phyloP scores from a whole-genome alignment of 2,113 vertebrate genomes.

The Sinocyclocheilus rhinocerous region DNA sequence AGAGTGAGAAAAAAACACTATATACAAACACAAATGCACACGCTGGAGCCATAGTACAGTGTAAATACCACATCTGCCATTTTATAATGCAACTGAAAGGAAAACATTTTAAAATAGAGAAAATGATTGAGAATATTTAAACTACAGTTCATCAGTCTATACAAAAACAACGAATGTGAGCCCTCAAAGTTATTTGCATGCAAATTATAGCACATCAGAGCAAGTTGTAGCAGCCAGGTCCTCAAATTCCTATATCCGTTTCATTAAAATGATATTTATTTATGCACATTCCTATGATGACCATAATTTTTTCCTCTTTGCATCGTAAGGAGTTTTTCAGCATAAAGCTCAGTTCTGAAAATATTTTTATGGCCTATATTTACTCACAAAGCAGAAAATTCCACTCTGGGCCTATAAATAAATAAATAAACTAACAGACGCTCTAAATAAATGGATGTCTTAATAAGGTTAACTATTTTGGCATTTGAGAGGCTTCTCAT shows the following conservation, averaged over 20 bases:
- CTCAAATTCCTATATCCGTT: conserved; percentile 34
- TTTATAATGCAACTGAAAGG: not conserved
- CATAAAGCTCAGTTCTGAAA: conserved; percentile 64
- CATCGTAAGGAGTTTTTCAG: conserved; percentile 77
- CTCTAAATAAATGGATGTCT: conserved; percentile 69
- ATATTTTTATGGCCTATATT: conserved; percentile 76
- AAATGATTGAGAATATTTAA: not conserved
- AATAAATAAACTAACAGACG: conserved; percentile 74
- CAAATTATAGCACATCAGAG: conserved; percentile 7
- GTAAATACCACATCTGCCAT: conserved; percentile 44
- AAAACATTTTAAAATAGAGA: not conserved
- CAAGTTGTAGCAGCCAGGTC: not conserved
- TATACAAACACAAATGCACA: not conserved
- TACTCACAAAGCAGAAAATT: conserved; percentile 70
- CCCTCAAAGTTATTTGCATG: not conserved
- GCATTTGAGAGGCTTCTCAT: conserved; percentile 65
- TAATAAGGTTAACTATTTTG: conserved; percentile 79
- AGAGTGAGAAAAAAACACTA: conserved; percentile 5
- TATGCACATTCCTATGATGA: conserved; percentile 27
- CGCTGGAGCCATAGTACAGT: not conserved
- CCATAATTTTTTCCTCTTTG: conserved; percentile 60
- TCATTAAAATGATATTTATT: conserved; percentile 65
- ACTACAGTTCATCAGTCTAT: not conserved
- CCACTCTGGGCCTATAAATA: conserved; percentile 66
- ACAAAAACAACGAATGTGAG: not conserved